A percentile compares a stretch with the other conserved stretches of the same genome.
These are phyloP conservation scores for Rhipidura dahli DNA, from an alignment of 2,113 vertebrate species.

Conservation along the genomic window DNA sequence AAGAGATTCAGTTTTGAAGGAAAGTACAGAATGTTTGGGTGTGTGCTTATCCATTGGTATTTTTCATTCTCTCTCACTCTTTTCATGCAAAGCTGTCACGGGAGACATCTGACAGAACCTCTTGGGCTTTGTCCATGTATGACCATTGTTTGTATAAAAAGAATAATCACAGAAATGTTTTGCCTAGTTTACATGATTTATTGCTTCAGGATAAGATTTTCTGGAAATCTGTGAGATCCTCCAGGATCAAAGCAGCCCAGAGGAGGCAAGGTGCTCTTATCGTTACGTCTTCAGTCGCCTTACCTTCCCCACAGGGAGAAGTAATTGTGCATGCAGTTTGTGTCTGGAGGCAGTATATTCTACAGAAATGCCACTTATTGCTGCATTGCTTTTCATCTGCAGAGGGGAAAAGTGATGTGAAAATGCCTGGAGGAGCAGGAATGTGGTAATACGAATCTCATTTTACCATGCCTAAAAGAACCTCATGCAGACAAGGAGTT, in stretches of 20 bases:
- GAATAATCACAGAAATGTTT: not conserved
- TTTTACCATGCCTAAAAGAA: not conserved
- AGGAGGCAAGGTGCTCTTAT: not conserved
- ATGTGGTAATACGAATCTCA: constrained; percentile 1
- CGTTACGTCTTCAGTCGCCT: not conserved
- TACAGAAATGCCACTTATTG: not conserved
- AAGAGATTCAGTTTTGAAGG: not conserved
- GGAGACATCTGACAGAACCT: not conserved
- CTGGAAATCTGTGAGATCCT: not conserved
- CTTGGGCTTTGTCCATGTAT: not conserved
- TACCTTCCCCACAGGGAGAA: not conserved
- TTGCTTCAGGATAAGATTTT: not conserved
- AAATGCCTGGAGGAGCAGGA: constrained; percentile 26
- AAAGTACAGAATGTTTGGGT: not conserved
- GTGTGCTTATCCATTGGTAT: not conserved
- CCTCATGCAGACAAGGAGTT: not conserved
- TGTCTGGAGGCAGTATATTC: constrained; percentile 3
- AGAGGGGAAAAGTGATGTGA: not conserved
- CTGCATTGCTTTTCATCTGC: constrained; percentile 34
- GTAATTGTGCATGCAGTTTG: constrained; percentile 10
- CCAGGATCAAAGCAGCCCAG: constrained; percentile 29
- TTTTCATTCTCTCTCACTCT: not conserved
- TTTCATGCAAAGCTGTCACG: not conserved
- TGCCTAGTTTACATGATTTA: not conserved
- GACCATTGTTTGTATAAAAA: not conserved